phyloP scores from a whole-genome alignment of 2,113 vertebrate species.

The Paratilapia polleni region DNA sequence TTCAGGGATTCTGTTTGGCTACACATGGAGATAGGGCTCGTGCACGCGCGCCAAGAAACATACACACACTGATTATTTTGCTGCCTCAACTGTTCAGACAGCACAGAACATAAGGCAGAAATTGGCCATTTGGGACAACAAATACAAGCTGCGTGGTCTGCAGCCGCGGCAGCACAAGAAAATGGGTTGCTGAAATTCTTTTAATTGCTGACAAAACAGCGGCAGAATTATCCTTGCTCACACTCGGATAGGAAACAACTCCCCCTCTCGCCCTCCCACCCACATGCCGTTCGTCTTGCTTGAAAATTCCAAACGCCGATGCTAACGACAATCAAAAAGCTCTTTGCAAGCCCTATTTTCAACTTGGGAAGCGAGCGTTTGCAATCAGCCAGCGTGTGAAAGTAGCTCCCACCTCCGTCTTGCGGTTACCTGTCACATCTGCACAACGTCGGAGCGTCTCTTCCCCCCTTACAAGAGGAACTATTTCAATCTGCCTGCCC shows the following conservation, averaged over 20 bases:
- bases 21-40: constrained; percentile 18
- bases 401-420: constrained; percentile 32
- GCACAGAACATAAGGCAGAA: constrained; percentile 69
- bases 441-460: background rate
- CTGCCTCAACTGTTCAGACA: constrained; percentile 67
- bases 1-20: constrained; percentile 1
- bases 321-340: constrained; percentile 34
- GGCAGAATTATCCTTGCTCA: constrained; percentile 50
- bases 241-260: constrained; percentile 32
- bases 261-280: background rate
- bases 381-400: constrained; percentile 8
- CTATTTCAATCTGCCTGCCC: constrained; percentile 47
- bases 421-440: constrained; percentile 38
- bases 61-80: constrained; percentile 53
- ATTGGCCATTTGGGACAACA: constrained; percentile 73
- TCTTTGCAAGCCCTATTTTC: constrained; percentile 30
- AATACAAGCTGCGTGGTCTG: constrained; percentile 57
- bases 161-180: constrained; percentile 50
- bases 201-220: constrained; percentile 74
- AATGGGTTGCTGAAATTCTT: constrained; percentile 61
- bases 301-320: background rate
- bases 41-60: background rate
- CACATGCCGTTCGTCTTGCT: constrained; percentile 3
- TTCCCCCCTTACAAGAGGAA: constrained; percentile 39
- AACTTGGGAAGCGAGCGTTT: constrained; percentile 23